Evolutionary conservation across 2,113 vertebrate genomes (phyloP), one percentile per base, ranked within the genome.

Genomic region (Argyrosomus japonicus): DNA sequence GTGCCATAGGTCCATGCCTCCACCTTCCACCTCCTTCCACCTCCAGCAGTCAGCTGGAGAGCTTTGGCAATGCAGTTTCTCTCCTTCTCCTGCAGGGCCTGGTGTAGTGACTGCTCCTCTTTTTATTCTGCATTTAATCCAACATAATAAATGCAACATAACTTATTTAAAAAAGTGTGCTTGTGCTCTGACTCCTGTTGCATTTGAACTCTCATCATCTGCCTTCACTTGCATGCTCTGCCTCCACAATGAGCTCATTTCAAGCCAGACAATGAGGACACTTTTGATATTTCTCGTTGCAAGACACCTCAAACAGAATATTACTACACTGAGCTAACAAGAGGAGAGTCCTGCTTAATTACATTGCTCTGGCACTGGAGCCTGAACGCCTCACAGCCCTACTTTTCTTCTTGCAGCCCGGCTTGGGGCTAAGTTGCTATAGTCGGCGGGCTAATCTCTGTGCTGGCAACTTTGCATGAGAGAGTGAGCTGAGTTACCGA

Each of bases 381-480:
- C 68, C 60, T 75, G 18, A 82, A 75, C 77, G 68, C 82, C 29
- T 60, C 78, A 83, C 0, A 68, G 60, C 4, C 75, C 78, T 50
- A 57, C 75, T 83, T 62, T 17, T 40, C 32, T 40, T 40, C 36
- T 40, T 75, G 77, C 79, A 90, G 77, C 54, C 78, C 47, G 36
- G 71, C 61, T 43, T 4, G 32, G 32, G 61, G 85, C 86, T 89
- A 89, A 79, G 56, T 51, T 27, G 89, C 90, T 90, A 89, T 6
- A 40, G 45, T 14, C 14, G 14, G 73, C 11, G 29, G 72, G 89
- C 84, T 85, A 88, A 85, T 56, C 63, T 81, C 63, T 81, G 57
- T 43, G 57, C 80, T 67, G 77, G 67, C 67, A 89, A 86, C 85
- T 86, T 88, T 10, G 36, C 36, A 40, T 2, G 36, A 40, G 36